Evolutionary conservation across 2,113 vertebrate genomes (phyloP), one percentile per base, ranked within the genome.

Genomic region (Natator depressus): DNA sequence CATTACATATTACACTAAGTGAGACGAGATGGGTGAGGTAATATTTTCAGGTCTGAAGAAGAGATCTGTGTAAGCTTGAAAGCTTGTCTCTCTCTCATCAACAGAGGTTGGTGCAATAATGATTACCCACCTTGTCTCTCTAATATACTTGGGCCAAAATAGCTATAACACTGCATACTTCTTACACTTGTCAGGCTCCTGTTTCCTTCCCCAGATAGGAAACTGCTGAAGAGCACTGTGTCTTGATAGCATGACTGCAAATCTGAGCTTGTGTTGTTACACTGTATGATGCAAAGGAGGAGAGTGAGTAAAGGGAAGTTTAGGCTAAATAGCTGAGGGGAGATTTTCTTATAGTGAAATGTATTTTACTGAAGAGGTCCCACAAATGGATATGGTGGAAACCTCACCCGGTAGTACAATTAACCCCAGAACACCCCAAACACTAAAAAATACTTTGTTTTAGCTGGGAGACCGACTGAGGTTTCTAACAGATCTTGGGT

Each of bases 151-250:
- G 59, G 59, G 59, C 59, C 59, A 62, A 62, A 12, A 35, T 8
- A 65, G 31, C 31, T 65, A 65, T 35, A 65, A n/a, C 16, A n/a
- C 35, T 69, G 31, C 62, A n/a, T n/a, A n/a, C 31, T n/a, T 25
- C 47, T 24, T 46, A 90, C 94, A 95, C 85, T 88, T 96, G 96
- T 95, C 89, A 95, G 88, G 90, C 89, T 93, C 93, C 96, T 87
- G 75, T 59, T 87, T 16, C 84, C 82, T 92, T 97, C 92, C 90
- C 93, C 91, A 93, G 89, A 94, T 83, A 94, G 91, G 87, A 89
- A 95, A 55, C 65, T 79, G 4, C 86, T 84, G 54, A 95, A 92
- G 88, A 87, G 31, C 42, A 79, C 22, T 47, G 79, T 94, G 92
- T 96, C 96, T 95, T 59, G 82, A 85, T 84, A 93, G 89, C 96